Conservation (phyloP, 2,888 invertebrate genomes). For the Chymomyza procnemis region DNA sequence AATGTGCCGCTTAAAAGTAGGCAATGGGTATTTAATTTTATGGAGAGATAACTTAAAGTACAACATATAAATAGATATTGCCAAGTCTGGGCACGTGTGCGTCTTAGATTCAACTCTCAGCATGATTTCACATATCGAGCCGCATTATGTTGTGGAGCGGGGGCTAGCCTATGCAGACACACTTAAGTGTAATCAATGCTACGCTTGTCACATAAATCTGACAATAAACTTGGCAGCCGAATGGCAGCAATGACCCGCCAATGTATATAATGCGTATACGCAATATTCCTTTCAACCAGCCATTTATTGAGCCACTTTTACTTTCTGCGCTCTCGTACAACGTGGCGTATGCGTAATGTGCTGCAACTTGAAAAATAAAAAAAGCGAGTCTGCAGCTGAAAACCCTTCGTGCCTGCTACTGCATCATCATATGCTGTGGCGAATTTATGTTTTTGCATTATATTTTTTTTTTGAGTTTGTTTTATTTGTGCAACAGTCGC, state of each 20-base stretch:
- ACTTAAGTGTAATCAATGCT: conserved; percentile 30
- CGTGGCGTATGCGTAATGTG: conserved; percentile 54
- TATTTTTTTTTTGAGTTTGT: conserved; percentile 23
- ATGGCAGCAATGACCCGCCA: not conserved
- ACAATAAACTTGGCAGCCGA: conserved; percentile 26
- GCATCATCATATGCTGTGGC: conserved; percentile 28
- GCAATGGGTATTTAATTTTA: not conserved
- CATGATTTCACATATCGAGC: not conserved
- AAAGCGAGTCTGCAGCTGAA: conserved; percentile 11
- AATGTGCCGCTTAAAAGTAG: not conserved
- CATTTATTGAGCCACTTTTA: not conserved
- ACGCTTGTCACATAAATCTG: conserved; percentile 24
- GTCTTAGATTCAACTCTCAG: not conserved
- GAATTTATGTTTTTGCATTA: conserved; percentile 52
- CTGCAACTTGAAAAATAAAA: conserved; percentile 25
- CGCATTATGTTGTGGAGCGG: no score
- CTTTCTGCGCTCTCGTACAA: conserved; percentile 31
- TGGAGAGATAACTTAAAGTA: not conserved
- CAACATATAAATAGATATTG: not conserved
- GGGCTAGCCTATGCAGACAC: not conserved
- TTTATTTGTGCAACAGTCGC: conserved; percentile 16
- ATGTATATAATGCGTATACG: conserved; percentile 4
- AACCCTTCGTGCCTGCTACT: not conserved
- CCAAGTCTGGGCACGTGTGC: not conserved
- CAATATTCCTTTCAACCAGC: not conserved